Base-by-base conservation (phyloP, 2,888 invertebrate species). In the Sarcophaga caerulescens region DNA sequence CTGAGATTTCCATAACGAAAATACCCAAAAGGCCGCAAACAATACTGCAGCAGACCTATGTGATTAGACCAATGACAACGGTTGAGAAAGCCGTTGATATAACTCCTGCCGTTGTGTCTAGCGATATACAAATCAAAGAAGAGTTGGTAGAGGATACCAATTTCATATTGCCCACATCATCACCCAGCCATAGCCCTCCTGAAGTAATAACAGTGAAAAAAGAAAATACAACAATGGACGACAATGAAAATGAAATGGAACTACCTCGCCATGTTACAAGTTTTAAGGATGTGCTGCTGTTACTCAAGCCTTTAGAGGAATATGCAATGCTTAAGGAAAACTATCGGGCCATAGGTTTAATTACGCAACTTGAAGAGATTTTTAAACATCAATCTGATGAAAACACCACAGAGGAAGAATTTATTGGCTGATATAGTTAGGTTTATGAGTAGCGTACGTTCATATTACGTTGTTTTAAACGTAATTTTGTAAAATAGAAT, bases 301-400 rank as follows among this genome's bases (percentile, higher is more conserved):
- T 91, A 57, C 89, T 92, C 0, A 91, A 90, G 47, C 92, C 93
- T 0, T 81, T 92, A 14, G 93, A 93, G 66, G 92, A 92, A 5
- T 92, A 92, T 60, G 92, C 90, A 0, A 87, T 92, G 78, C 83
- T 92, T 25, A 90, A 90, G 78, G 92, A 92, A 69, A 92, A 92
- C 79, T 92, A 90, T 87, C 90, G 93, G 21, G 92, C 90, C 52
- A 93, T 93, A 60, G 93, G 92, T 3, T 85, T 92, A 47, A 89
- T 92, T 25, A 89, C 91, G 4, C 93, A 93, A 75, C 87, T 92
- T 23, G 91, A 92, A 52, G 89, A 91, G 66, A 89, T 92, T 45
- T 91, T 92, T n/a, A 90, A 90, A 62, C 88, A 88, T 63, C 77
- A 87, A 8, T 71, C 77, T 8, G 84, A 62, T 66, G 69, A 65